A percentile compares a stretch with the other conserved stretches of the same genome.
Conservation (phyloP, 2,113 vertebrate genomes). For the Callospermophilus lateralis region DNA sequence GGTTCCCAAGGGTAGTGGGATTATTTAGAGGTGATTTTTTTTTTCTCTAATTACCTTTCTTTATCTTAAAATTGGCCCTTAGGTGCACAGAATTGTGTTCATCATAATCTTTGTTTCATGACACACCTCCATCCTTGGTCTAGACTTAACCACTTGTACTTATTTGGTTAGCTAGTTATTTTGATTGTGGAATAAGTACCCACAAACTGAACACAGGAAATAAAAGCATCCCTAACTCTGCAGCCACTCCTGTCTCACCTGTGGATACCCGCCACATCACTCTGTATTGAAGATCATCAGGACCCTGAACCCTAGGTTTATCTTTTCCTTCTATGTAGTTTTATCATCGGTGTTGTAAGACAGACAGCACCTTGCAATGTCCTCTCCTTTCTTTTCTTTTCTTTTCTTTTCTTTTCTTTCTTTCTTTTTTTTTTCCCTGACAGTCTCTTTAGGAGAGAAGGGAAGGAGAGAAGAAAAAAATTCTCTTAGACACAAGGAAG, state of each 20-base stretch:
- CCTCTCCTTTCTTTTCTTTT: background rate
- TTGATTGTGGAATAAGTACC: slow-evolving; percentile 28
- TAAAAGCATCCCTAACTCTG: background rate
- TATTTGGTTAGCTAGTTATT: slow-evolving; percentile 27
- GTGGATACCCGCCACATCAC: no score
- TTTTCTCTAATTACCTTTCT: background rate
- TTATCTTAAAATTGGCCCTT: slow-evolving; percentile 10
- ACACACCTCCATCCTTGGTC: background rate
- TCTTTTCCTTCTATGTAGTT: background rate
- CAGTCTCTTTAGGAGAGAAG: background rate
- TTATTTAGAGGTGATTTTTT: background rate
- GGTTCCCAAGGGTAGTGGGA: background rate
- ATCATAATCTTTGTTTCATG: background rate
- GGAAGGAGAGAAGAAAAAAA: background rate
- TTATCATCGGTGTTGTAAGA: background rate
- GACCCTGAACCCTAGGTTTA: background rate
- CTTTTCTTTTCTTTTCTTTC: background rate
- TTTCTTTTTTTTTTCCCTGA: background rate
- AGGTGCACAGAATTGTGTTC: background rate
- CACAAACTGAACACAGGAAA: background rate
- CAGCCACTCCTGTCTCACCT: background rate
- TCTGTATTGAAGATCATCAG: background rate
- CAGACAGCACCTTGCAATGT: background rate
- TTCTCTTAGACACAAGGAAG: background rate
- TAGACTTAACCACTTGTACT: background rate